Base-by-base conservation (phyloP, 2,888 invertebrate genomes). In the Cecidostiba fungosa region DNA sequence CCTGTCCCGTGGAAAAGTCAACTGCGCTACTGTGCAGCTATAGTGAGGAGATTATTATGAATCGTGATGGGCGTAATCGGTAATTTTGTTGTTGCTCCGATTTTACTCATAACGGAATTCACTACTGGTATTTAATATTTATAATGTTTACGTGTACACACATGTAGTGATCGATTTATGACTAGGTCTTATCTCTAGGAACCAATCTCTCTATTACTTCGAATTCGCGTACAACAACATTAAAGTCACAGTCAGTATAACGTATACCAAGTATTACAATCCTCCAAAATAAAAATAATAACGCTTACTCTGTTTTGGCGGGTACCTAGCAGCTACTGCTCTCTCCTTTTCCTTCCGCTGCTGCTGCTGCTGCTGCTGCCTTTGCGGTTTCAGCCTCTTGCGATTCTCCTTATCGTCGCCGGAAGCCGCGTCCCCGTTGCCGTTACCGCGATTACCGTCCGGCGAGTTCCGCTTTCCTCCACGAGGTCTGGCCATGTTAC, bases 251-350 rank as follows among this genome's bases (percentile, higher is more conserved):
- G n/a, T n/a, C n/a, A n/a, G n/a, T n/a, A n/a, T n/a, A n/a, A n/a
- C n/a, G n/a, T n/a, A n/a, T n/a, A n/a, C n/a, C n/a, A n/a, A n/a
- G n/a, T n/a, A n/a, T n/a, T n/a, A n/a, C n/a, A n/a, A n/a, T 0
- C 36, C 36, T 6, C 4, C 4, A 36, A 36, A 36, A 36, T 36
- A 4, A 4, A 36, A 36, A 6, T 36, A 36, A 36, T 4, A 43
- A 29, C 14, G 54, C 78, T 78, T 78, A 78, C 78, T 66, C 26
- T 66, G 66, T 66, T 69, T 78, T 0, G 78, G 66, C 43, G 69
- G 62, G 62, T 23, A 62, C 36, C 36, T 36, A 10, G 62, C 62
- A 62, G 16, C 50, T 8, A 6, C n/a, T n/a, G 6, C 54, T 23
- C 54, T 59, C n/a, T 59, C 26, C 26, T 66, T n/a, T 29, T n/a